A percentile compares a stretch with the other conserved stretches of the same genome.
phyloP scores from a whole-genome alignment of 2,797 vertebrate genomes.

The Bradypodion ventrale region DNA sequence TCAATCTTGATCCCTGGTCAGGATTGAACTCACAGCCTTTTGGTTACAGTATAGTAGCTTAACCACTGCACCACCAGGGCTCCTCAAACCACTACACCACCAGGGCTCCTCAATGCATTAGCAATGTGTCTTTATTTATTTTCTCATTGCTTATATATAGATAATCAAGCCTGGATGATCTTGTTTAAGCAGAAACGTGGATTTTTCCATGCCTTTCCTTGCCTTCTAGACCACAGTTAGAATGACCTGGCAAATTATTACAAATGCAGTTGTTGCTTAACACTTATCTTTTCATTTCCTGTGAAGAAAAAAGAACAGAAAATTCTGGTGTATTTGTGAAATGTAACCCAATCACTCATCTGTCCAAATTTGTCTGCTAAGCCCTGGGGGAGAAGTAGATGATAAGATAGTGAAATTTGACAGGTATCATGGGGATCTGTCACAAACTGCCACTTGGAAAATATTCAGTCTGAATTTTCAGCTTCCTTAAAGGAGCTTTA shows the following conservation, averaged over 20 bases:
- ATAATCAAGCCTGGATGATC: neutral
- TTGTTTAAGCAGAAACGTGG: neutral
- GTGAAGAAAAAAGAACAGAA: neutral
- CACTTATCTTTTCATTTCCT: slow-evolving; percentile 4
- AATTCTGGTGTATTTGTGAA: slow-evolving; percentile 20
- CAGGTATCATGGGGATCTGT: slow-evolving; percentile 28
- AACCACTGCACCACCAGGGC: no score
- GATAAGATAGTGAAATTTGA: slow-evolving; percentile 21
- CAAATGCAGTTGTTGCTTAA: neutral
- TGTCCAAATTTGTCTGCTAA: slow-evolving; percentile 29
- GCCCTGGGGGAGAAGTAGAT: neutral
- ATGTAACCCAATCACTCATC: slow-evolving; percentile 26
- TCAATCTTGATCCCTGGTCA: no score
- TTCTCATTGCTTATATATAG: neutral
- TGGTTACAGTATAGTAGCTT: no score
- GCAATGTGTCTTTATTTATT: neutral
- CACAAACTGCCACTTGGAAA: slow-evolving; percentile 24
- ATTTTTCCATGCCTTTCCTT: neutral
- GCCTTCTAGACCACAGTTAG: neutral
- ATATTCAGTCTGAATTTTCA: slow-evolving; percentile 15
- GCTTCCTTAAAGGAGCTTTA: neutral
- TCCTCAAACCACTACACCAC: no score
- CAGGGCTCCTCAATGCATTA: neutral
- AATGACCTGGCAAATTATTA: neutral
- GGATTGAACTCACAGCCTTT: no score